A percentile compares a stretch with the other conserved stretches of the same genome.
These are phyloP conservation scores for Decapterus maruadsi DNA, from an alignment of 2,797 vertebrate species.

Conservation along the genomic window DNA sequence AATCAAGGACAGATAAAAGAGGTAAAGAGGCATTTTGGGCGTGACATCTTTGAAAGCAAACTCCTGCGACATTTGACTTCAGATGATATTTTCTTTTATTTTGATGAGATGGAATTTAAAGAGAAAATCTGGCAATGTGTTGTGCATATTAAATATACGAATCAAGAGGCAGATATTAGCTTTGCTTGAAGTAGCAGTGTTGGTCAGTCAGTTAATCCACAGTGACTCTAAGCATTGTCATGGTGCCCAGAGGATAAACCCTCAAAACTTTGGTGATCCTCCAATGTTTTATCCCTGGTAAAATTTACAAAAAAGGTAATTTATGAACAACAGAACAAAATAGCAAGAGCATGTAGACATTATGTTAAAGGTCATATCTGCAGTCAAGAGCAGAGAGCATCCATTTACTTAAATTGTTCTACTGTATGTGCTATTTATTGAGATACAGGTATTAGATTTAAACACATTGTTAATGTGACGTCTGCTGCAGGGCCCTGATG, in stretches of 20 bases:
- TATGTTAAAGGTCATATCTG: background rate
- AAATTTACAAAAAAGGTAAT: background rate
- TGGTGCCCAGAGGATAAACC: background rate
- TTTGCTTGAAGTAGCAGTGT: background rate
- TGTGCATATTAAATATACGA: background rate
- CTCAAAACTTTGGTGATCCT: background rate
- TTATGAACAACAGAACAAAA: too few species aligned
- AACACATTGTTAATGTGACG: constrained; percentile 4
- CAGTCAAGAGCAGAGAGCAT: too few species aligned
- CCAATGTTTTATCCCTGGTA: background rate
- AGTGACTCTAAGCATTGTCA: background rate
- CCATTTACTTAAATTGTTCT: too few species aligned
- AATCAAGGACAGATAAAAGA: background rate
- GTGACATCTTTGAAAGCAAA: background rate
- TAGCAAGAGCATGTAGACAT: background rate
- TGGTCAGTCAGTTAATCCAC: background rate
- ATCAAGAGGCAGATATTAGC: background rate
- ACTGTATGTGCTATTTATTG: constrained; percentile 19
- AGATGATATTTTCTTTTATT: too few species aligned
- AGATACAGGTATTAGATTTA: constrained; percentile 10
- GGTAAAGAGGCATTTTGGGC: background rate
- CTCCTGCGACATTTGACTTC: background rate
- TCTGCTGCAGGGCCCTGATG: background rate
- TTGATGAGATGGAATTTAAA: background rate
- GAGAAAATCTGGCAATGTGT: background rate